Evolutionary conservation across 2,113 vertebrate species (phyloP), one percentile per base, ranked within the genome.

Genomic region (Hemibagrus wyckioides): DNA sequence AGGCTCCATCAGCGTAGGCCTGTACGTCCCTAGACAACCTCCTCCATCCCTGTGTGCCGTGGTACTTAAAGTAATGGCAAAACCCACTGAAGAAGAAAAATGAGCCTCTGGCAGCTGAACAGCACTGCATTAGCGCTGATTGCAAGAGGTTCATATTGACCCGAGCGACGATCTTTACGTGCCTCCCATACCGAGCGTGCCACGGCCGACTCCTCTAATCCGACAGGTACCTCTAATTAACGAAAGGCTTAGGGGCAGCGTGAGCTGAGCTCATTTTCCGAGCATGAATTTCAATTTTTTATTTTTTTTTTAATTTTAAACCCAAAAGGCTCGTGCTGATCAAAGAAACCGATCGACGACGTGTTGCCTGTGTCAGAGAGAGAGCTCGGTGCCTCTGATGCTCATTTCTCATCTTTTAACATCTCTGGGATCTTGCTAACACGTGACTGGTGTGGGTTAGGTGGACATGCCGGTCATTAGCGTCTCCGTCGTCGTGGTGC

Each of bases 41-140:
- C 83, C 85, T 41, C 79, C 21, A 1, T 81, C 54, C 33, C 79
- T 0, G 13, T 17, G 56, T 41, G 54, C 54, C 52, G 77, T 11
- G 90, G 86, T 90, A 89, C 90, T 93, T 93, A 91, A 88, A 39
- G 57, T 92, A 93, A 94, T 92, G 82, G 89, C 81, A 87, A 87
- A 87, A 59, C 88, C 90, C 90, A 88, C 88, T 50, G 11, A 88
- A 23, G 93, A 89, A 91, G 89, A 92, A 88, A 88, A 86, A 83
- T 69, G 82, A 44, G 85, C 77, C 59, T 33, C 89, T 89, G 89
- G 86, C 86, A 88, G 87, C 67, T 30, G 39, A 36, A 44, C 79
- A 82, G 80, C 80, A 88, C 67, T 88, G 73, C 89, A 89, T 89
- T 89, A 89, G 86, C 89, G 54, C 79, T 89, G 89, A 89, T 89